These are phyloP conservation scores for Jordanella pulchra DNA, from an alignment of 2,797 vertebrate species.

Conservation along the genomic window DNA sequence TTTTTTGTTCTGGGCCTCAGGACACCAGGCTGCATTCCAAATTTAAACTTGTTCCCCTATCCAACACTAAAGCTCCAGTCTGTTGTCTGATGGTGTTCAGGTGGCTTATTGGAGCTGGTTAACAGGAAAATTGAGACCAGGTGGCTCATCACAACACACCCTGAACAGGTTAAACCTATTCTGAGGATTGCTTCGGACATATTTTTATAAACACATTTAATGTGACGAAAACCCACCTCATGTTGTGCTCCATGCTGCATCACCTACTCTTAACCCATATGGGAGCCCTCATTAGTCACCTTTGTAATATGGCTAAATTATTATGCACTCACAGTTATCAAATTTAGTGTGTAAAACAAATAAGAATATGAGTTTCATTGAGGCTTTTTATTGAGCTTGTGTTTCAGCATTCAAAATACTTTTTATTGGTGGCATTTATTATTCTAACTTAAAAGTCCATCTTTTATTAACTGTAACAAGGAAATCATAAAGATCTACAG, in stretches of 20 bases:
- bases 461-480: background rate
- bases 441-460: background rate
- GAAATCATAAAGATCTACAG: background rate
- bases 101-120: slow-evolving; percentile 65
- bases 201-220: slow-evolving; percentile 38
- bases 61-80: slow-evolving; percentile 33
- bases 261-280: slow-evolving; percentile 10
- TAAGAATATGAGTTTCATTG: background rate
- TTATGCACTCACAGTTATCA: background rate
- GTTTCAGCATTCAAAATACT: background rate
- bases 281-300: slow-evolving; percentile 13
- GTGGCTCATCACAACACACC: slow-evolving; percentile 69
- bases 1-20: slow-evolving; percentile 14
- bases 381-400: background rate
- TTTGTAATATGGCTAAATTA: slow-evolving; percentile 10
- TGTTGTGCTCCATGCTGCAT: slow-evolving; percentile 7
- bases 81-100: slow-evolving; percentile 60
- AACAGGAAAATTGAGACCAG: slow-evolving; percentile 72
- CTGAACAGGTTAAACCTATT: slow-evolving; percentile 47
- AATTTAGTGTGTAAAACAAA: slow-evolving; percentile 12
- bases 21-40: slow-evolving; percentile 39
- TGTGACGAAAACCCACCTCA: slow-evolving; percentile 11
- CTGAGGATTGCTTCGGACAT: slow-evolving; percentile 26
- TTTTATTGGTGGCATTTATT: background rate
- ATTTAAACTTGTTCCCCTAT: slow-evolving; percentile 43